A percentile compares a stretch with the other conserved stretches of the same genome.
Evolutionary conservation across 2,888 invertebrate genomes (phyloP).

Genomic region (Nysson spinosus): DNA sequence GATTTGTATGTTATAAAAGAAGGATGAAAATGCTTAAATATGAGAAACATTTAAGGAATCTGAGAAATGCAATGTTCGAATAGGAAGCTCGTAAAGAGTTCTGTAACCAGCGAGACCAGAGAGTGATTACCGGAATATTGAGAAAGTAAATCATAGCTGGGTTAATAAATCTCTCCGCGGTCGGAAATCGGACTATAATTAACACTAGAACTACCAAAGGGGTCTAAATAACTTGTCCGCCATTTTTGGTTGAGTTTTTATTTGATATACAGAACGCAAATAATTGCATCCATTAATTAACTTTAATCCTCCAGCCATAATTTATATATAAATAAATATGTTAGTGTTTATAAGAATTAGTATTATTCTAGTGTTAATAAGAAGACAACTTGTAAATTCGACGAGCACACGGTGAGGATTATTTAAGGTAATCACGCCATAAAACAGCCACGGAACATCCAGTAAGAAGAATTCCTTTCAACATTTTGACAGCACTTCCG

Average conservation of each 20-base stretch:
- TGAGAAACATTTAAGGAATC: background rate
- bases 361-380: too few species aligned
- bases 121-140: conserved; percentile 29
- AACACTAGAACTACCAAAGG: too few species aligned
- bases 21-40: too few species aligned
- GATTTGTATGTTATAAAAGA: too few species aligned
- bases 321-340: too few species aligned
- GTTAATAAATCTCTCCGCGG: conserved; percentile 36
- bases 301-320: too few species aligned
- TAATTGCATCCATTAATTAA: too few species aligned
- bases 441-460: conserved; percentile 7
- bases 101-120: background rate
- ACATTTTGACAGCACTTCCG: background rate
- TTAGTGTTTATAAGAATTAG: too few species aligned
- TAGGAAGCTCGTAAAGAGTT: background rate
- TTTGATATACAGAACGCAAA: too few species aligned
- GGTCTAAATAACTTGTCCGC: too few species aligned
- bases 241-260: too few species aligned
- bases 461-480: conserved; percentile 4
- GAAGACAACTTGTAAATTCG: conserved; percentile 37
- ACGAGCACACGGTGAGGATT: conserved; percentile 24
- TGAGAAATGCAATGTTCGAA: background rate
- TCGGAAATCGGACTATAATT: conserved; percentile 35
- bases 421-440: conserved; percentile 33
- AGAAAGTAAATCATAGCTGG: conserved; percentile 32